Evolutionary conservation across 2,797 vertebrate genomes (phyloP).

Genomic region (Ibycter americanus): DNA sequence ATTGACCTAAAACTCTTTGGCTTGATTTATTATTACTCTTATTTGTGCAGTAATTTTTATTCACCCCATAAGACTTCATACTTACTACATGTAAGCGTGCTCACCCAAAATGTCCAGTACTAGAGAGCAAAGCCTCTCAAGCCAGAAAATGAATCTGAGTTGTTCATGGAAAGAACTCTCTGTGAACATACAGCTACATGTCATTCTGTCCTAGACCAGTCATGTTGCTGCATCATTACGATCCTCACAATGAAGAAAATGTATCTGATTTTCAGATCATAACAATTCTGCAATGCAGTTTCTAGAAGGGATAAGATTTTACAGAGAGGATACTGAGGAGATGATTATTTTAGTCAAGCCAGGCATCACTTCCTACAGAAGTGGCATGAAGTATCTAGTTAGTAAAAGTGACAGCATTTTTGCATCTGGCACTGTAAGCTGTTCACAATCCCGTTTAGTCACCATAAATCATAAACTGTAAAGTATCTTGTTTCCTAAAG

Average conservation of each 20-base stretch:
- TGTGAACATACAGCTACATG: neutral
- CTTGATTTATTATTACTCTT: neutral
- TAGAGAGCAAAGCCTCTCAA: neutral
- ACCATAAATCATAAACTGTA: neutral
- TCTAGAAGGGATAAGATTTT: neutral
- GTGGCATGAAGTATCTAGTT: neutral
- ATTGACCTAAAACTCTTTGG: neutral
- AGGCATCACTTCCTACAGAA: neutral
- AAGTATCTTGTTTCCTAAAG: neutral
- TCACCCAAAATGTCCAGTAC: neutral
- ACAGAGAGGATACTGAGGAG: neutral
- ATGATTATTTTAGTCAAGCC: neutral
- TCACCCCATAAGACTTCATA: neutral
- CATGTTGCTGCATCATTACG: neutral
- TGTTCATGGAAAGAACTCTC: neutral
- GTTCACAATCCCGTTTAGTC: neutral
- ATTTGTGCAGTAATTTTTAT: slow-evolving; percentile 6
- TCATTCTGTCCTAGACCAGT: neutral
- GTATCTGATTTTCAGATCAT: neutral
- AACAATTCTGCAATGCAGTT: neutral
- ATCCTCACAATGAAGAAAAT: neutral
- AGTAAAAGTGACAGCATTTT: neutral
- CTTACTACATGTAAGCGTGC: neutral
- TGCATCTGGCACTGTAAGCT: neutral
- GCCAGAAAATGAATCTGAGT: neutral